A percentile compares a stretch with the other conserved stretches of the same genome.
phyloP scores from a whole-genome alignment of 1,140 invertebrate species.

The Scaptomyza hsui region DNA sequence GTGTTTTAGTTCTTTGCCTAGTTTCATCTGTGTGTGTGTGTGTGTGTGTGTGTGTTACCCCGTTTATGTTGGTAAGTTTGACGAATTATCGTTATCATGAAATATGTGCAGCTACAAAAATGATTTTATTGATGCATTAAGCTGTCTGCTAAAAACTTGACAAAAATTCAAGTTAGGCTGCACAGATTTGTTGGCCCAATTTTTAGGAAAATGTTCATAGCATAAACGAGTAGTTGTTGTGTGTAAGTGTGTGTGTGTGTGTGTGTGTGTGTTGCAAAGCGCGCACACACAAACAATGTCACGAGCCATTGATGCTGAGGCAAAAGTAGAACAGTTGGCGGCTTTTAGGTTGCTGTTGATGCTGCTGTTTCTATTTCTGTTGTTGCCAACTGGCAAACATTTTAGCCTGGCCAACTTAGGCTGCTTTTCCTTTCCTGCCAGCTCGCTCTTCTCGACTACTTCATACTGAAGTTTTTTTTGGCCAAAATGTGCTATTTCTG shows the following conservation, averaged over 20 bases:
- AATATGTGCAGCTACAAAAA: conserved; percentile 7
- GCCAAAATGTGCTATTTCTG: conserved; percentile 43
- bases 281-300: conserved; percentile 56
- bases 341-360: conserved; percentile 37
- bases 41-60: neutral
- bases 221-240: conserved; percentile 18
- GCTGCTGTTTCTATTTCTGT: conserved; percentile 24
- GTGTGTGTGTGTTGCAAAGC: conserved; percentile 9
- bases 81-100: conserved; percentile 5
- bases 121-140: neutral
- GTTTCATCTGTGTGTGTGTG: conserved; percentile 1
- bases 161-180: neutral
- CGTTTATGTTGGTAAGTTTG: conserved; percentile 15
- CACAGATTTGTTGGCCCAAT: neutral
- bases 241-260: conserved; percentile 20
- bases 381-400: conserved; percentile 62
- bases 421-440: conserved; percentile 8
- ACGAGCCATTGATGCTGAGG: conserved; percentile 75
- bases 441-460: conserved; percentile 12
- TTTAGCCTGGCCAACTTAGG: conserved; percentile 68
- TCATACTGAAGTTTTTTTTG: conserved; percentile 45
- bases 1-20: conserved; percentile 25
- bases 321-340: conserved; percentile 73
- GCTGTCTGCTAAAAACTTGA: neutral
- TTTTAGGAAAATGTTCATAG: conserved; percentile 21